These are phyloP conservation scores for Tanypteryx hageni DNA, from an alignment of 2,888 invertebrate species.

Conservation along the genomic window DNA sequence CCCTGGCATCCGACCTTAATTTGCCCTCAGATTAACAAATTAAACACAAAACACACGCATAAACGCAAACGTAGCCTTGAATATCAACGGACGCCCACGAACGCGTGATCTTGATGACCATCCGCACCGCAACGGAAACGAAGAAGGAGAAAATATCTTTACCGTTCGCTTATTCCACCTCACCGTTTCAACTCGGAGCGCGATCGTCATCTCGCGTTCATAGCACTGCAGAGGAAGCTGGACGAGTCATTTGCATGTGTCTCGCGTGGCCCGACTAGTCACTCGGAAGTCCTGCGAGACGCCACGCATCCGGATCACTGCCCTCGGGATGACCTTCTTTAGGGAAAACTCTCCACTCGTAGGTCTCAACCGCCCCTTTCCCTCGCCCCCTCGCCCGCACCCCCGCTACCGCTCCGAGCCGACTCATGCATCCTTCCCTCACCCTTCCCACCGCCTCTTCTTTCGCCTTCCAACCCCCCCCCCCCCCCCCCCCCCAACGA, in stretches of 20 bases:
- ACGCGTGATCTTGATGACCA: too few relatives aligned
- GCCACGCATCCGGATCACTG: neutral
- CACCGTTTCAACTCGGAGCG: neutral
- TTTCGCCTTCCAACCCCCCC: neutral
- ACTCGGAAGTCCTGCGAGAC: neutral
- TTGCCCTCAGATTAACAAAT: neutral
- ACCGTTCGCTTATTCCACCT: neutral
- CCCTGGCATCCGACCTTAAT: neutral
- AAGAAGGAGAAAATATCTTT: neutral
- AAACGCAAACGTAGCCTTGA: neutral
- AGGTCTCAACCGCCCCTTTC: too few relatives aligned
- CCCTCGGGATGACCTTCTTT: conserved; percentile 28
- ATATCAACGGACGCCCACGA: neutral
- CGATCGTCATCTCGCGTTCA: neutral
- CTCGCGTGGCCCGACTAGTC: neutral
- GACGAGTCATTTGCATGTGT: conserved; percentile 1
- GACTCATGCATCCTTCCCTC: too few relatives aligned
- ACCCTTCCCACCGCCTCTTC: too few relatives aligned
- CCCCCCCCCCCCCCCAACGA: too few relatives aligned
- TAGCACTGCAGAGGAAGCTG: neutral
- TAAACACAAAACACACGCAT: neutral
- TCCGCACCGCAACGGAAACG: neutral
- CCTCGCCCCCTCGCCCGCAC: too few relatives aligned
- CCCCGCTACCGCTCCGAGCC: too few relatives aligned
- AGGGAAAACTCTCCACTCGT: neutral